Percentiles rank a stretch among this genome's conserved stretches.
These are phyloP conservation scores for Conger conger DNA, from an alignment of 2,113 vertebrate species.

Conservation along the genomic window DNA sequence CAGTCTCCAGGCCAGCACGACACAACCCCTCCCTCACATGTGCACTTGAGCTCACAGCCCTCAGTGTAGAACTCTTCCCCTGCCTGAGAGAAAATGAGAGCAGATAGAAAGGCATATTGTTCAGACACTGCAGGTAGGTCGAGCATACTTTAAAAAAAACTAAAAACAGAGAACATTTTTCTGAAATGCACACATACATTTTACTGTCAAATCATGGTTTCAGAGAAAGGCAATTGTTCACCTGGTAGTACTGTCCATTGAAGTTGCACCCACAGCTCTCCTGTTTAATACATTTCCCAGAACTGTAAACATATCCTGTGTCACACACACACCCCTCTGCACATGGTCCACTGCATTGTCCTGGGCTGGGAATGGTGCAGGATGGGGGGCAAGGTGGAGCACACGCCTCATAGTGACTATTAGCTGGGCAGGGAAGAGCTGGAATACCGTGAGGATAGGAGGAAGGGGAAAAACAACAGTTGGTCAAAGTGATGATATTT, in stretches of 20 bases:
- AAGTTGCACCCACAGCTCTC: conserved; percentile 61
- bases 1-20: conserved; percentile 56
- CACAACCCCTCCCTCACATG: conserved; percentile 52
- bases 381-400: conserved; percentile 59
- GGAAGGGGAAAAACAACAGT: not conserved
- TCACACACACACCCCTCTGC: conserved; percentile 70
- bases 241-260: conserved; percentile 69
- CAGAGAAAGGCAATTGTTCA: conserved; percentile 24
- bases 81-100: conserved; percentile 41
- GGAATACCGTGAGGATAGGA: not conserved
- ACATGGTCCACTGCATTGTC: conserved; percentile 60
- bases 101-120: not conserved
- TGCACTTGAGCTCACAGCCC: conserved; percentile 60
- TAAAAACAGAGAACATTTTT: too few relatives aligned
- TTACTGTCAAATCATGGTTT: too few relatives aligned
- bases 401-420: conserved; percentile 70
- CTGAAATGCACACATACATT: too few relatives aligned
- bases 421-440: conserved; percentile 62
- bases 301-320: conserved; percentile 66
- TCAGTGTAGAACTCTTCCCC: conserved; percentile 66
- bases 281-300: conserved; percentile 60
- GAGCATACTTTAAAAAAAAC: not conserved
- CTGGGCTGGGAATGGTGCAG: conserved; percentile 44
- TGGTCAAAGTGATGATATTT: not conserved
- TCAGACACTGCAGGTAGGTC: not conserved